Percentiles rank a stretch among this genome's conserved stretches.
Conservation (phyloP, 2,797 vertebrate genomes). For the Todus mexicanus region DNA sequence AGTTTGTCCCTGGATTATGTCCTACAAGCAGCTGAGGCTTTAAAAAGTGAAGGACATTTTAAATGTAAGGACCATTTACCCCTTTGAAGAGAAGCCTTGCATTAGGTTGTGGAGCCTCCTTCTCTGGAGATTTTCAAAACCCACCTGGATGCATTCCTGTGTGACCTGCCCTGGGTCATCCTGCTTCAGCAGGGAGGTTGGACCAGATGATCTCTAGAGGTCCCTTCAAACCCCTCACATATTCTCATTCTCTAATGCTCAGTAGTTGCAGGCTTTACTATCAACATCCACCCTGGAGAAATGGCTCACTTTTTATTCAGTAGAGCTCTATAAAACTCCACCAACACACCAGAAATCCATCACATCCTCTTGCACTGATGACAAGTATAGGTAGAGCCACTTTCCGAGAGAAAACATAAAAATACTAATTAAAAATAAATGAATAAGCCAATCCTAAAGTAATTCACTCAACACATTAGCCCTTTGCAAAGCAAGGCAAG, state of each 20-base stretch:
- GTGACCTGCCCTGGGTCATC: too few species aligned
- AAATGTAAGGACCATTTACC: background rate
- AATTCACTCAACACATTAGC: background rate
- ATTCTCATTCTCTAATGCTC: rapidly evolving
- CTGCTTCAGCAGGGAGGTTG: too few species aligned
- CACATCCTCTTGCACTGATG: background rate
- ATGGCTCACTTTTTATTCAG: background rate
- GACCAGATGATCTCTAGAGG: too few species aligned
- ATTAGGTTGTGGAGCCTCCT: too few species aligned
- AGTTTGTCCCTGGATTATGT: background rate
- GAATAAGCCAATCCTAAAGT: background rate
- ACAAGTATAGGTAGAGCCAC: rapidly evolving
- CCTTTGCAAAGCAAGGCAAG: background rate
- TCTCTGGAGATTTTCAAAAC: too few species aligned
- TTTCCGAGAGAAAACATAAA: background rate
- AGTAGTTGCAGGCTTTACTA: background rate
- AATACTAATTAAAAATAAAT: background rate
- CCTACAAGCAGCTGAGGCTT: background rate
- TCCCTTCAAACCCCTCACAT: too few species aligned
- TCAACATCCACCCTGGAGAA: background rate
- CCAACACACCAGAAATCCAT: background rate
- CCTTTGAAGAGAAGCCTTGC: too few species aligned
- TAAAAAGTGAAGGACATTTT: background rate
- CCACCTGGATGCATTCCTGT: too few species aligned
- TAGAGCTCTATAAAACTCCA: background rate